phyloP scores from a whole-genome alignment of 2,888 invertebrate species.

The Baccha elongata region DNA sequence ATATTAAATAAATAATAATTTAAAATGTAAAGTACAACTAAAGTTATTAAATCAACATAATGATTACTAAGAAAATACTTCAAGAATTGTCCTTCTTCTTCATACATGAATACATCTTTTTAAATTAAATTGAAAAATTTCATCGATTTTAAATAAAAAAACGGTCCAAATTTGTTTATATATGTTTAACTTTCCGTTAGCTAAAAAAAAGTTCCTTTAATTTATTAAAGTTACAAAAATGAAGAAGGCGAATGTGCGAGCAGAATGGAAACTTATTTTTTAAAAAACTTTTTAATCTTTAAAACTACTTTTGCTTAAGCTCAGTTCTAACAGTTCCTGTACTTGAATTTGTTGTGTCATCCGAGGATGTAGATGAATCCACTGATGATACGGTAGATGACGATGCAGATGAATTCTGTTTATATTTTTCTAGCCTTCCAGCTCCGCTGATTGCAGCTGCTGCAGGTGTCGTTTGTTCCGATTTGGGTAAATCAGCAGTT shows the following conservation, averaged over 20 bases:
- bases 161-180: too few species aligned
- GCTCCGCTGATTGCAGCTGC: constrained; percentile 50
- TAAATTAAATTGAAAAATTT: too few species aligned
- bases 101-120: too few species aligned
- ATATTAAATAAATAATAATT: too few species aligned
- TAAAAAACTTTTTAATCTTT: background rate
- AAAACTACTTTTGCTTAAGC: constrained; percentile 77
- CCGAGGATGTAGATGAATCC: constrained; percentile 55
- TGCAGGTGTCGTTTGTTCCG: constrained; percentile 51
- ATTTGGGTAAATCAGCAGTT: constrained; percentile 19
- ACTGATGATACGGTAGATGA: constrained; percentile 66
- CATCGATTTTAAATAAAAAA: too few species aligned
- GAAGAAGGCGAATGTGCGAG: constrained; percentile 26
- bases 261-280: constrained; percentile 1
- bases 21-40: too few species aligned
- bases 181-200: too few species aligned
- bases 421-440: constrained; percentile 31
- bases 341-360: constrained; percentile 76
- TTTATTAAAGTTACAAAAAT: too few species aligned
- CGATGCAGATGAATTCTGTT: constrained; percentile 62
- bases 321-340: constrained; percentile 82
- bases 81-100: too few species aligned
- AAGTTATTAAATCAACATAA: too few species aligned
- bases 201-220: too few species aligned
- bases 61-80: too few species aligned